phyloP scores from a whole-genome alignment of 2,888 invertebrate species.

The Tuta absoluta region DNA sequence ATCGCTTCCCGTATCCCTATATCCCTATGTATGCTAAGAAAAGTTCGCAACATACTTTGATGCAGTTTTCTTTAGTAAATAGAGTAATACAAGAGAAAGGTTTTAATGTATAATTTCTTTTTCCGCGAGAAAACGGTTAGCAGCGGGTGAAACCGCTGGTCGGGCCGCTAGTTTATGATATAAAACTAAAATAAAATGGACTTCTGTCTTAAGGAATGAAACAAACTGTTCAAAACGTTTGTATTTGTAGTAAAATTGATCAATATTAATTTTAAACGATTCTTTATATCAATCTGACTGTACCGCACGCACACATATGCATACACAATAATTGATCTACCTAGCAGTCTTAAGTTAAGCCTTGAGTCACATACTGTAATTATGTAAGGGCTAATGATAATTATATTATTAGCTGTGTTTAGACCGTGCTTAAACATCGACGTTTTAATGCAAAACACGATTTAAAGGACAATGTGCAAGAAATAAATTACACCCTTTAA shows the following conservation, averaged over 20 bases:
- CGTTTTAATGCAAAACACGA: not conserved
- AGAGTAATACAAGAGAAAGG: too few species aligned
- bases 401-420: slow-evolving; percentile 21
- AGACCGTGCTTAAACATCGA: slow-evolving; percentile 6
- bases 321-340: slow-evolving; percentile 43
- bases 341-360: slow-evolving; percentile 13
- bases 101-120: too few species aligned
- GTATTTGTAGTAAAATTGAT: not conserved
- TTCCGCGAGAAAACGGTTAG: too few species aligned
- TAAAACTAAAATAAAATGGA: too few species aligned
- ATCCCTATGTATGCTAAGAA: too few species aligned
- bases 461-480: slow-evolving; percentile 5
- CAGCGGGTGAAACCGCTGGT: too few species aligned
- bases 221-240: too few species aligned
- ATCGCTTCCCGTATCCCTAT: too few species aligned
- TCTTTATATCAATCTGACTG: not conserved
- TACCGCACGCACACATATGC: slow-evolving; percentile 41
- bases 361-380: slow-evolving; percentile 22
- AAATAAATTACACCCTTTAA: not conserved
- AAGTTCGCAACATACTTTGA: too few species aligned
- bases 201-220: too few species aligned
- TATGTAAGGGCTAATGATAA: slow-evolving; percentile 23
- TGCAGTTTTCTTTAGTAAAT: too few species aligned
- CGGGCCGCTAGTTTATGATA: too few species aligned
- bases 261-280: not conserved